Base-by-base conservation (phyloP, 2,888 invertebrate species). In the Drosophila kanekoi region DNA sequence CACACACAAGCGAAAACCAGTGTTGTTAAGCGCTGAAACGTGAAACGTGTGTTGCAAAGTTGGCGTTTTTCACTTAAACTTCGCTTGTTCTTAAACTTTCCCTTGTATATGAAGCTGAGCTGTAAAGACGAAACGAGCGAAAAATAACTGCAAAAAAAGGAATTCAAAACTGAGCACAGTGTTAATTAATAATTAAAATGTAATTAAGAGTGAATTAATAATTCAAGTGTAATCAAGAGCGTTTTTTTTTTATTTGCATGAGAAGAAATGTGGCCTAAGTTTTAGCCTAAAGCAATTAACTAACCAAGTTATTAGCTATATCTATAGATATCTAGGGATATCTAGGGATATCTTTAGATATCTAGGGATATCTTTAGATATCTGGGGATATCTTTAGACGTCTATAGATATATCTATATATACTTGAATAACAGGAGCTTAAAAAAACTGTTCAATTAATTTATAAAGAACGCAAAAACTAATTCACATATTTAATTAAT, bases 101-200 rank as follows among this genome's bases (percentile, higher is more conserved):
- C n/a, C n/a, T n/a, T n/a, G n/a, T n/a, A n/a, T n/a, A n/a, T 20
- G 38, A 16, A 47, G 18, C 33, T 35, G 35, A 49, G 49, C 48
- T 60, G 49, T 45, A 67, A 59, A 52, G 13, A 58, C 20, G 13
- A 23, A 18, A 9, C n/a, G 13, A 58, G 20, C n/a, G n/a, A 51
- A 32, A 10, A 40, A 41, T 14, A 43, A n/a, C 20, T 11, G 47
- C 20, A 18, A 45, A 37, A 49, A 49, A 38, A 44, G 38, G 37
- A 44, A 45, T 45, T 33, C 44, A 58, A 64, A 78, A 69, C 72
- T 78, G 78, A 76, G 73, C 63, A 77, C 72, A 81, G 77, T 81
- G 77, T 81, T 79, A 64, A 58, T 49, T 76, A 63, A 62, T 53
- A 62, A 44, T 53, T 54, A 35, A 53, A 45, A 57, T 52, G 23